These are phyloP conservation scores for Thecophora atra DNA, from an alignment of 2,888 invertebrate species.

Conservation along the genomic window DNA sequence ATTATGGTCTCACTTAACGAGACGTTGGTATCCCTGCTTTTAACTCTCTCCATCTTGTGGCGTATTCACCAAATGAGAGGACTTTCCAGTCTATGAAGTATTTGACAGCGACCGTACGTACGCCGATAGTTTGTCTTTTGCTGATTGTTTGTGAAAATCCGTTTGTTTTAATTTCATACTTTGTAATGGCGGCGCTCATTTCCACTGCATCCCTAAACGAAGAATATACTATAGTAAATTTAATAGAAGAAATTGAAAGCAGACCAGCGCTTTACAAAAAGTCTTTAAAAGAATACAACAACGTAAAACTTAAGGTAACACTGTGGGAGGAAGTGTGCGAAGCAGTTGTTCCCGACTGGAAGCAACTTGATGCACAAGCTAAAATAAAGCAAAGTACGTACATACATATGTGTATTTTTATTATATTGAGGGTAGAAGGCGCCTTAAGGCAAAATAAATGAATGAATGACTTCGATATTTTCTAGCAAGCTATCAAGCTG, in stretches of 20 bases:
- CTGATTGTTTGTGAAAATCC: no score
- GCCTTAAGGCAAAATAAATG: not conserved
- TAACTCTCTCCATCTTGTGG: no score
- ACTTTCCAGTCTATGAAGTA: no score
- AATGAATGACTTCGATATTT: no score
- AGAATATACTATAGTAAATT: constrained; percentile 3
- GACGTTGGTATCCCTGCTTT: no score
- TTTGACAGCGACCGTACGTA: no score
- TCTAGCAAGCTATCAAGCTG: no score
- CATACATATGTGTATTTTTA: not conserved
- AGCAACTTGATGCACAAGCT: constrained; percentile 3
- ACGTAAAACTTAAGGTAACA: constrained; percentile 15
- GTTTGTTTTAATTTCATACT: no score
- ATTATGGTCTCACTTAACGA: no score
- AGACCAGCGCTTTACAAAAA: constrained; percentile 26
- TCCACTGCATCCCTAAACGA: not conserved
- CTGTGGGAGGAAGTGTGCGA: constrained; percentile 26
- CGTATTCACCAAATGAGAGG: no score
- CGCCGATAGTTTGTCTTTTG: no score
- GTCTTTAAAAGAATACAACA: constrained; percentile 8
- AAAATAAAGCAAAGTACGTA: constrained; percentile 28
- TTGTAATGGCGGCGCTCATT: no score
- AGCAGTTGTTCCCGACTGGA: constrained; percentile 29
- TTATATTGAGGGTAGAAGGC: not conserved
- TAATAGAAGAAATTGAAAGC: constrained; percentile 29